Base-by-base conservation (phyloP, 2,797 vertebrate species). In the Cossypha caffra region DNA sequence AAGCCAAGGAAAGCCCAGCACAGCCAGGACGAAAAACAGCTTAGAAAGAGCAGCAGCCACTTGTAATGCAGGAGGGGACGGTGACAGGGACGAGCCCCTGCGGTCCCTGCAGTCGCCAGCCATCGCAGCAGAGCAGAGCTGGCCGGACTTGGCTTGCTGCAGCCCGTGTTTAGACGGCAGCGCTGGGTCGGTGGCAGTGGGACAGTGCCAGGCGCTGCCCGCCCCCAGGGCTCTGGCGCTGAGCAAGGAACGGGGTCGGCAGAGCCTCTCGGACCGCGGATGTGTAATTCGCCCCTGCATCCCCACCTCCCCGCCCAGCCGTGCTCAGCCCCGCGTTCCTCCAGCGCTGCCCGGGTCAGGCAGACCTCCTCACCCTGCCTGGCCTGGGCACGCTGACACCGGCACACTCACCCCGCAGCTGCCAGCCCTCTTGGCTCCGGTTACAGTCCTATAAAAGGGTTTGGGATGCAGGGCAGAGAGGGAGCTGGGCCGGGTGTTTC, bases 331-430 rank as follows among this genome's bases (percentile, higher is more conserved):
- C 31, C 2, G 0, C 38, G 1, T 87, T 94, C 62, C 69, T 73
- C 1, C 12, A 0, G 66, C 13, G 4, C 57, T 82, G 64, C 24
- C 62, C 59, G 29, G 94, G 96, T 96, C 96, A 94, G 3, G 0
- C 50, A 72, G 94, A 96, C 94, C 94, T 88, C 29, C 31, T 75
- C 24, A 5, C 18, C 64, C 54, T 16, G 0, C 50, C 81, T 40
- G 67, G 13, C 52, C 74, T 0, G 29, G 77, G 69, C 80, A 7
- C 11, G 3, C 35, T 72, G 87, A 84, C 83, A 81, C 2, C 10
- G 0, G 1, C 15, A 16, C 37, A 4, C 57, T 5, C 1, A 0
- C 2, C n/a, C 31, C 14, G 0, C 1, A 0, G 47, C 18, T 45
- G 83, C 63, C 84, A n/a, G 51, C 38, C 37, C 8, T 10, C 62